Percentiles rank a stretch among this genome's conserved stretches.
phyloP scores from a whole-genome alignment of 2,888 invertebrate genomes.

The Odontocerum albicorne region DNA sequence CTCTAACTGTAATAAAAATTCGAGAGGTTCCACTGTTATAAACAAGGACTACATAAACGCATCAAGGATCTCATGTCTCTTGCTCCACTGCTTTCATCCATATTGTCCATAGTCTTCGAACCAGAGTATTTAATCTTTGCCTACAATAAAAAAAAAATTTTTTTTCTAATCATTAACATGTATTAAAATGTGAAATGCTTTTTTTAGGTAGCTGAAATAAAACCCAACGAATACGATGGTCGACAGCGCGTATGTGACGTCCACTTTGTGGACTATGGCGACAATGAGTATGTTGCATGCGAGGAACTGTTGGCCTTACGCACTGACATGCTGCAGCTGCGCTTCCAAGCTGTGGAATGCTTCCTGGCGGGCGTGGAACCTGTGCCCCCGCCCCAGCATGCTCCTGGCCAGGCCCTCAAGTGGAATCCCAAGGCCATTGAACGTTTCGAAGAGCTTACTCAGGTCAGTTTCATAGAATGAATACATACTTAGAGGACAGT shows the following conservation, averaged over 20 bases:
- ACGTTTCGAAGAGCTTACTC: constrained; percentile 69
- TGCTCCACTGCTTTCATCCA: too few relatives aligned
- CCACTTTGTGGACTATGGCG: constrained; percentile 88
- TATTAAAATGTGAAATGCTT: too few relatives aligned
- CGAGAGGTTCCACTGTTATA: too few relatives aligned
- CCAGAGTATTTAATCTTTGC: too few relatives aligned
- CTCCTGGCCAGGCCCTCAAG: constrained; percentile 38
- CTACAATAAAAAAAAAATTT: too few relatives aligned
- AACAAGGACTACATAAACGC: too few relatives aligned
- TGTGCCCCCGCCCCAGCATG: constrained; percentile 40
- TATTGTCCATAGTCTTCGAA: too few relatives aligned
- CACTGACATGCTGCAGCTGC: constrained; percentile 71
- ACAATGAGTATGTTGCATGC: constrained; percentile 68
- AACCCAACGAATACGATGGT: constrained; percentile 63
- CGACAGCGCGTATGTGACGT: constrained; percentile 67
- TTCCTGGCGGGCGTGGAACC: constrained; percentile 75
- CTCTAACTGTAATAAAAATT: too few relatives aligned
- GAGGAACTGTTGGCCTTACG: constrained; percentile 72
- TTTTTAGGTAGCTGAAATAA: constrained; percentile 69
- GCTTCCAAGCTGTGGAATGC: constrained; percentile 83
- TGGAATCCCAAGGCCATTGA: constrained; percentile 68
- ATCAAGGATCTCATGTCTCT: too few relatives aligned
- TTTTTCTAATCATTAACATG: too few relatives aligned
- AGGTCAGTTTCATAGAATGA: too few relatives aligned
- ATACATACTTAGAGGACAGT: too few relatives aligned